phyloP scores from a whole-genome alignment of 2,113 vertebrate genomes.

The Colistium nudipinnis region DNA sequence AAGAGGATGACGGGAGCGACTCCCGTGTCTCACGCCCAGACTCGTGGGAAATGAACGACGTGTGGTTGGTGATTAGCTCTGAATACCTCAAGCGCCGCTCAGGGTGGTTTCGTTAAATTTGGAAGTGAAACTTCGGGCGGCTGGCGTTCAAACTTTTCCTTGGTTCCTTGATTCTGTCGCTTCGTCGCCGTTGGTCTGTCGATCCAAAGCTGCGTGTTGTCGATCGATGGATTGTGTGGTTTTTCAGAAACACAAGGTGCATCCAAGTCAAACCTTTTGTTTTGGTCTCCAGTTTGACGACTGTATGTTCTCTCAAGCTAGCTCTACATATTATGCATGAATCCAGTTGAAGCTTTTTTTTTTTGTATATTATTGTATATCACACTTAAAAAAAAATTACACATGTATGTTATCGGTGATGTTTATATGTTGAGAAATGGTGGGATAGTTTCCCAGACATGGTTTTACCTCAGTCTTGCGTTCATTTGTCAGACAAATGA shows the following conservation, averaged over 20 bases:
- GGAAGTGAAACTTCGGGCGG: not conserved
- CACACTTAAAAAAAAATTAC: constrained; percentile 45
- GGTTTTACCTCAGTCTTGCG: constrained; percentile 35
- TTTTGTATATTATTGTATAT: constrained; percentile 75
- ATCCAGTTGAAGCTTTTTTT: constrained; percentile 71
- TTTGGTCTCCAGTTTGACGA: constrained; percentile 34
- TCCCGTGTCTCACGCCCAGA: too few relatives aligned
- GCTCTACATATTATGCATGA: constrained; percentile 73
- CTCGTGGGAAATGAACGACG: too few relatives aligned
- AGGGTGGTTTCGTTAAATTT: not conserved
- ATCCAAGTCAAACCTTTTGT: constrained; percentile 39
- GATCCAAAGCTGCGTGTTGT: constrained; percentile 48
- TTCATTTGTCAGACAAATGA: not conserved
- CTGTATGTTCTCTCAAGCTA: constrained; percentile 74
- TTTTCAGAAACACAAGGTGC: constrained; percentile 56
- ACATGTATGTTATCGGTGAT: constrained; percentile 64
- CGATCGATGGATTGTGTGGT: constrained; percentile 22
- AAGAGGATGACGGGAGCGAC: too few relatives aligned
- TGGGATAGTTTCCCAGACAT: constrained; percentile 43
- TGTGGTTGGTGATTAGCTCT: too few relatives aligned
- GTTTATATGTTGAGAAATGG: constrained; percentile 58
- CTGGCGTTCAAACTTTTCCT: not conserved
- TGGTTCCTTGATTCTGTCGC: constrained; percentile 13
- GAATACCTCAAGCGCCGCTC: too few relatives aligned
- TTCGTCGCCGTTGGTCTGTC: not conserved